A percentile compares a stretch with the other conserved stretches of the same genome.
Evolutionary conservation across 2,797 vertebrate species (phyloP).

Genomic region (Paramormyrops hopkinsi): DNA sequence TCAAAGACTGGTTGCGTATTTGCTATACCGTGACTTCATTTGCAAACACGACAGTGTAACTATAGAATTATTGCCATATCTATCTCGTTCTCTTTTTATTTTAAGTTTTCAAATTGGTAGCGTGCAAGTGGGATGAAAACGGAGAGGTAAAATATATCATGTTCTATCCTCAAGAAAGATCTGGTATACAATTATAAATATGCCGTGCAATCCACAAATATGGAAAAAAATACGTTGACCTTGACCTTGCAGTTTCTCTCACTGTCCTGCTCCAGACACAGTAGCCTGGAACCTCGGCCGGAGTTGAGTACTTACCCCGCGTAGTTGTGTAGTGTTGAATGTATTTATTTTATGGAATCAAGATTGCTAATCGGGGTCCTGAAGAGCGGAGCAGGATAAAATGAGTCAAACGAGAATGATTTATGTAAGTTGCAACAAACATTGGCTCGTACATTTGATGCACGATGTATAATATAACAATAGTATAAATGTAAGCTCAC

Average conservation of each 20-base stretch:
- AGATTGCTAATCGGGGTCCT: neutral
- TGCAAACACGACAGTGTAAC: neutral
- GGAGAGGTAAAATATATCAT: neutral
- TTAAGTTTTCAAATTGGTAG: neutral
- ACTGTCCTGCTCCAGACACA: neutral
- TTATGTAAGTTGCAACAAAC: neutral
- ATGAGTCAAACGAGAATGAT: neutral
- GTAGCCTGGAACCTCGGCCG: neutral
- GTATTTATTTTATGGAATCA: neutral
- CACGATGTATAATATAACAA: neutral
- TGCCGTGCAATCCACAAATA: neutral
- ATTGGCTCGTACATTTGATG: neutral
- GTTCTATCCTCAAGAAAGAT: neutral
- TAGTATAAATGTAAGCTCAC: neutral
- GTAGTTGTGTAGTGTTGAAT: neutral
- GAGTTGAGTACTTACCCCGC: neutral
- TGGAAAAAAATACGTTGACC: neutral
- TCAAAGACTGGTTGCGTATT: neutral
- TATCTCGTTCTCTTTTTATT: neutral
- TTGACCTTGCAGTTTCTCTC: neutral
- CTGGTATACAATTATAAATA: neutral
- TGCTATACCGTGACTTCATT: neutral
- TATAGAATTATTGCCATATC: neutral
- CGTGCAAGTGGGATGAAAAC: neutral
- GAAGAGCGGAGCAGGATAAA: neutral